Conservation (phyloP, 2,888 invertebrate species). For the Folsomia manolachei region DNA sequence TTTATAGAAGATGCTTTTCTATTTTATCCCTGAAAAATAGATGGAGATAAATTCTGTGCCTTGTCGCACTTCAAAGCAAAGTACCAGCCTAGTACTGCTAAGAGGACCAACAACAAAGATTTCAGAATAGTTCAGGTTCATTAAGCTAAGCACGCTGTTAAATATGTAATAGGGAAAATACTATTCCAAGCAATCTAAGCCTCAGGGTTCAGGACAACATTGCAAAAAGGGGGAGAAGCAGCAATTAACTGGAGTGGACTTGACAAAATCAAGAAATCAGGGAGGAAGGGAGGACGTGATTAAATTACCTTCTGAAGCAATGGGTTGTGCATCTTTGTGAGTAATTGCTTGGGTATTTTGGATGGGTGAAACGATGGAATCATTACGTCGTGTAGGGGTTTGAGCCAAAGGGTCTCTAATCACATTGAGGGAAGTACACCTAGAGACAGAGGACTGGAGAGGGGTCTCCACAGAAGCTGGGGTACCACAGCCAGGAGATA, state of each 20-base stretch:
- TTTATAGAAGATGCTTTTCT: too few species aligned
- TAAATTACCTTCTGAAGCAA: conserved; percentile 21
- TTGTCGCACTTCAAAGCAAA: too few species aligned
- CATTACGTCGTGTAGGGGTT: conserved; percentile 49
- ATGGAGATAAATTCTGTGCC: too few species aligned
- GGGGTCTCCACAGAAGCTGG: conserved; percentile 79
- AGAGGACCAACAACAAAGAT: too few species aligned
- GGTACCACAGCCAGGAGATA: conserved; percentile 54
- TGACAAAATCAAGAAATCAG: too few species aligned
- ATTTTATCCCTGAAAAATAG: too few species aligned
- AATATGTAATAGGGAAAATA: too few species aligned
- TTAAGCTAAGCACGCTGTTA: too few species aligned
- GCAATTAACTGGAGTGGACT: conserved; percentile 1
- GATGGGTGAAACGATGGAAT: conserved; percentile 50
- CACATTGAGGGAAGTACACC: conserved; percentile 78
- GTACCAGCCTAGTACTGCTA: too few species aligned
- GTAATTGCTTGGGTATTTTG: conserved; percentile 47
- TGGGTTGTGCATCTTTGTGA: conserved; percentile 22
- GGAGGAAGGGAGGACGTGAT: not conserved
- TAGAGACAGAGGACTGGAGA: conserved; percentile 78
- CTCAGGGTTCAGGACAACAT: not conserved
- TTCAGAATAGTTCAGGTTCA: too few species aligned
- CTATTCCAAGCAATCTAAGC: too few species aligned
- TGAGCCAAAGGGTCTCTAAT: conserved; percentile 61
- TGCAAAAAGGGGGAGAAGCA: not conserved